Percentiles rank a stretch among this genome's conserved stretches.
phyloP scores from a whole-genome alignment of 2,888 invertebrate species.

The Melieria crassipennis region DNA sequence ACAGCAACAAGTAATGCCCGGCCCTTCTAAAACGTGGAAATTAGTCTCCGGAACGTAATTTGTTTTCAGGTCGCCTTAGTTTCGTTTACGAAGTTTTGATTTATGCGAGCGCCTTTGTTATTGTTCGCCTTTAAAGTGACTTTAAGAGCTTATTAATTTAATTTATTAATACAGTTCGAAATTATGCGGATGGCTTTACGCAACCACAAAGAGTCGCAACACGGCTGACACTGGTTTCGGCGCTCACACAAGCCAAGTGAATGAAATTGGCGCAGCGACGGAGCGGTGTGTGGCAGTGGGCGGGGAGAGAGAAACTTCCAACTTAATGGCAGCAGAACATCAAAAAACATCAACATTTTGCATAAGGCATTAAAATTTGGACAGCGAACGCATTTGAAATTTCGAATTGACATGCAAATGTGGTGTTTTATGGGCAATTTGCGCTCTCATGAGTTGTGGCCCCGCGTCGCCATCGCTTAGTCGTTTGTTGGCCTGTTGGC shows the following conservation, averaged over 20 bases:
- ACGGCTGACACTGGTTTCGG: background rate
- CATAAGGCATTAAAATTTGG: too few relatives aligned
- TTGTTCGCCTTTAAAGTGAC: background rate
- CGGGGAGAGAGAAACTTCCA: too few relatives aligned
- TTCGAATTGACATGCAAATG: slow-evolving; percentile 44
- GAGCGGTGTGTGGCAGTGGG: too few relatives aligned
- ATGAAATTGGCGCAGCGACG: slow-evolving; percentile 10
- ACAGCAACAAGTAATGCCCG: too few relatives aligned
- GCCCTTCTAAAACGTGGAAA: slow-evolving; percentile 8
- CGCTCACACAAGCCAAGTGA: slow-evolving; percentile 43
- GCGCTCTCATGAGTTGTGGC: slow-evolving; percentile 33
- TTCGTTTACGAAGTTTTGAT: background rate
- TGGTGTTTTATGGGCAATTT: slow-evolving; percentile 46
- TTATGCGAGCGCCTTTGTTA: background rate
- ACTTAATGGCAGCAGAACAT: too few relatives aligned
- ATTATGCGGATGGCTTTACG: background rate
- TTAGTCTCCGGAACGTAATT: background rate
- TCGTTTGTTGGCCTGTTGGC: too few relatives aligned
- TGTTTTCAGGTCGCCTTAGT: background rate
- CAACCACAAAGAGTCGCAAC: too few relatives aligned
- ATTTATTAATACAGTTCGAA: slow-evolving; percentile 6
- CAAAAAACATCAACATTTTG: too few relatives aligned
- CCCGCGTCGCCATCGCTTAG: too few relatives aligned
- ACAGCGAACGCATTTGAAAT: background rate
- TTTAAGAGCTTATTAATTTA: slow-evolving; percentile 11